Conservation (phyloP, 2,888 invertebrate species). For the Gastrophysa polygoni region DNA sequence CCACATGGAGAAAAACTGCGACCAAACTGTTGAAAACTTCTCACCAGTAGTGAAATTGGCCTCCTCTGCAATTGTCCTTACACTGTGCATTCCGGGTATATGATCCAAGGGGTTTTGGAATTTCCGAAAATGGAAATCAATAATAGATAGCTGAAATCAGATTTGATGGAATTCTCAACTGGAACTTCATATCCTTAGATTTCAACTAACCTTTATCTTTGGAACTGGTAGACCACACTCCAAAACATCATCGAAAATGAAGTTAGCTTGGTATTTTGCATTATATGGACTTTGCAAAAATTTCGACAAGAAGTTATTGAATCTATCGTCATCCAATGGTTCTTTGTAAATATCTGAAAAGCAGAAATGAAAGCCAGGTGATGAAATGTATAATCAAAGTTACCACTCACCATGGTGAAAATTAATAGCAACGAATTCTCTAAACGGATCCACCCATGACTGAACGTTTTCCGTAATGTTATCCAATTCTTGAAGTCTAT, state of each 20-base stretch:
- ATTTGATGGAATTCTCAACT: neutral
- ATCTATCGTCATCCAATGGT: slow-evolving; percentile 62
- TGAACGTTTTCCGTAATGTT: slow-evolving; percentile 63
- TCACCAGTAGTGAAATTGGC: slow-evolving; percentile 67
- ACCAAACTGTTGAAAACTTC: slow-evolving; percentile 72
- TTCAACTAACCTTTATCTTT: slow-evolving; percentile 61
- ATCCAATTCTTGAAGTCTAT: slow-evolving; percentile 61
- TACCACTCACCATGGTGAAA: slow-evolving; percentile 59
- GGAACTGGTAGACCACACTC: slow-evolving; percentile 68
- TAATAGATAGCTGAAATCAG: slow-evolving; percentile 62
- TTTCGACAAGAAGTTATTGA: slow-evolving; percentile 68
- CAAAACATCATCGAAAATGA: slow-evolving; percentile 66
- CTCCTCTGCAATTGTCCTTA: slow-evolving; percentile 63
- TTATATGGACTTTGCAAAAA: slow-evolving; percentile 73
- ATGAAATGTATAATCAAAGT: neutral
- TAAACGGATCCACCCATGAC: slow-evolving; percentile 72
- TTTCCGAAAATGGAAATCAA: slow-evolving; percentile 67
- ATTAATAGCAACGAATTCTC: slow-evolving; percentile 65
- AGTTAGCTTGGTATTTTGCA: slow-evolving; percentile 71
- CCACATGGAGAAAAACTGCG: slow-evolving; percentile 75
- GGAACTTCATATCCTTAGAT: neutral
- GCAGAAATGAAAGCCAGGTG: slow-evolving; percentile 20
- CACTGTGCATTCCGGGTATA: slow-evolving; percentile 74
- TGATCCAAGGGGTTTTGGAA: slow-evolving; percentile 70
- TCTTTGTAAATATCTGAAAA: slow-evolving; percentile 59